Evolutionary conservation across 2,888 invertebrate species (phyloP), one percentile per base, ranked within the genome.

Genomic region (Microplitis manilae): DNA sequence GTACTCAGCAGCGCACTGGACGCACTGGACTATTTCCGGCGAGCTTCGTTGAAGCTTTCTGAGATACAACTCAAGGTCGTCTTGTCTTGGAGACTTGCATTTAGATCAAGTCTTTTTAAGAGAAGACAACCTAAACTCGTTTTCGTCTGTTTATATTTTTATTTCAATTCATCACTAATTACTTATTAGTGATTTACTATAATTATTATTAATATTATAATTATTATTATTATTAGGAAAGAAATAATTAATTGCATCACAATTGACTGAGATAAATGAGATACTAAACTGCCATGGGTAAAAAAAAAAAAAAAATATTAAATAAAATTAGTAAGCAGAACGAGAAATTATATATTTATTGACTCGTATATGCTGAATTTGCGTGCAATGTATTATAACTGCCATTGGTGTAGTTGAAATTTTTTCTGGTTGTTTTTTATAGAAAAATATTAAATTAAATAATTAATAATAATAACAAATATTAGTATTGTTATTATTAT

Each of bases 1-100:
- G 98, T 20, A 97, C 96, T 0, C 93, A 96, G 83, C 95, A 96
- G 83, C 93, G 97, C 76, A 97, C 97, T 1, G 97, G 97, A 60
- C 95, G 96, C 84, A 96, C 96, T 5, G 98, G 98, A n/a, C 92
- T 98, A 65, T 98, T 98, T 91, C 98, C 98, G 1, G 97, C 97
- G 71, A 97, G 96, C 87, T 98, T 98, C 91, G 98, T 97, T 13
- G 96, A 96, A 88, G 93, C 93, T 82, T 91, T 91, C 90, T 92
- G 90, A 92, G 90, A 90, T 77, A 84, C 87, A 79, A 84, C 85
- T 69, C 83, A 84, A 83, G 82, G 85, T 82, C 83, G 84, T 82
- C 84, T 90, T 83, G 85, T 90, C 75, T 85, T 90, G 82, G 90
- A 90, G 84, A 90, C 90, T 72, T 90, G 90, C 86, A 89, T 90